Evolutionary conservation across 1,140 invertebrate species (phyloP), one percentile per base, ranked within the genome.

Genomic region (Drosophila sturtevanti): DNA sequence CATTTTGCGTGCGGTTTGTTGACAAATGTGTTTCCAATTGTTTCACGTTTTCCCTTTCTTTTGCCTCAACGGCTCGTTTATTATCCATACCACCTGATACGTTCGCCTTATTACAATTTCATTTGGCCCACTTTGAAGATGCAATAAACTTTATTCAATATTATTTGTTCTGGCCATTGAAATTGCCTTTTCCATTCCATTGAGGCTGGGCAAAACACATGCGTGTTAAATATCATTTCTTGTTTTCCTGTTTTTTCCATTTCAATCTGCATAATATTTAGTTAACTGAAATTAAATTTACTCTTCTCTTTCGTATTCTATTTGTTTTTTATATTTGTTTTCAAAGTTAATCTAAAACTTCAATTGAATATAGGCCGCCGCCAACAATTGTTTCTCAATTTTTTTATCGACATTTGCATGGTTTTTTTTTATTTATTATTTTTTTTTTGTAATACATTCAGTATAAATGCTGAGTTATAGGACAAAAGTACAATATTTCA

Each of bases 1-100:
- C 73, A 70, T 82, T 89, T 79, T 72, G 64, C 56, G 55, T 78
- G 75, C 34, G 77, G 84, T 89, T 56, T 84, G 74, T 72, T 89
- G 84, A 89, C 84, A 89, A 89, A 89, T 89, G 84, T 89, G 80
- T 89, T 78, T 89, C 77, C 79, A 89, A 89, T 89, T 84, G 79
- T 79, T 72, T 72, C 59, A 64, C 55, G 31, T 68, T 67, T 48
- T 71, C 38, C 31, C 35, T 56, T 56, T 62, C 35, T 38, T 31
- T 56, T 37, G 4, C 59, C n/a, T n/a, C 38, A 10, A 18, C 41
- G 18, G 12, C 24, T 31, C 35, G 31, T 44, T 35, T 64, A 60
- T 31, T 65, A 48, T 63, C 48, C 14, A 1, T 37, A 11, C 44
- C 67, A 60, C 37, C 79, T 72, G 79, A 34, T 79, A 82, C 66